phyloP scores from a whole-genome alignment of 2,113 vertebrate species.

The Micronycteris hirsuta region DNA sequence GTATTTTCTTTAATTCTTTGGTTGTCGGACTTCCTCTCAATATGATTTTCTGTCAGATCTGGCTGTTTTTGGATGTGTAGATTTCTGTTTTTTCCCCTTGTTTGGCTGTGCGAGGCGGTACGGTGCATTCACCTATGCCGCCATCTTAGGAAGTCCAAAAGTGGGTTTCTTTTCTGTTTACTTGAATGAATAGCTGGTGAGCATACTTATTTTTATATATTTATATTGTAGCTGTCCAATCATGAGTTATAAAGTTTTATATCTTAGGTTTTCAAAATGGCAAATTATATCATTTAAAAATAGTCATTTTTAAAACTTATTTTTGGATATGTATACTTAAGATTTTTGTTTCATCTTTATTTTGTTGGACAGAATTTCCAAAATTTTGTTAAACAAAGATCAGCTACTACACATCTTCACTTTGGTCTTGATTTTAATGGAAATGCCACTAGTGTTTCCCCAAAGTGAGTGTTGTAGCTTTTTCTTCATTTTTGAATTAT shows the following conservation, averaged over 20 bases:
- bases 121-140: too few relatives aligned
- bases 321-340: not conserved
- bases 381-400: not conserved
- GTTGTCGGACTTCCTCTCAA: too few relatives aligned
- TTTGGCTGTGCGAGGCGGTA: too few relatives aligned
- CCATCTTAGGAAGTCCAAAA: too few relatives aligned
- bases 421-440: not conserved
- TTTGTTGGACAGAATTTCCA: not conserved
- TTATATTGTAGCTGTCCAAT: not conserved
- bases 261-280: not conserved
- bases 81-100: too few relatives aligned
- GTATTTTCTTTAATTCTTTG: too few relatives aligned
- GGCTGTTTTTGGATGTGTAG: too few relatives aligned
- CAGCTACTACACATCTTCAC: not conserved
- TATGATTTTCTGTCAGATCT: too few relatives aligned
- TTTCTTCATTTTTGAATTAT: not conserved
- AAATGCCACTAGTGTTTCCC: not conserved
- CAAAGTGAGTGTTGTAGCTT: not conserved
- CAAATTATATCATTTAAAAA: not conserved
- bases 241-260: not conserved
- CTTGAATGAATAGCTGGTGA: not conserved
- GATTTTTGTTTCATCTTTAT: not conserved
- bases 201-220: not conserved
- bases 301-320: not conserved
- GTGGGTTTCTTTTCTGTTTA: not conserved